Evolutionary conservation across 2,797 vertebrate genomes (phyloP).

Genomic region (Oceanodroma leucorhoa): DNA sequence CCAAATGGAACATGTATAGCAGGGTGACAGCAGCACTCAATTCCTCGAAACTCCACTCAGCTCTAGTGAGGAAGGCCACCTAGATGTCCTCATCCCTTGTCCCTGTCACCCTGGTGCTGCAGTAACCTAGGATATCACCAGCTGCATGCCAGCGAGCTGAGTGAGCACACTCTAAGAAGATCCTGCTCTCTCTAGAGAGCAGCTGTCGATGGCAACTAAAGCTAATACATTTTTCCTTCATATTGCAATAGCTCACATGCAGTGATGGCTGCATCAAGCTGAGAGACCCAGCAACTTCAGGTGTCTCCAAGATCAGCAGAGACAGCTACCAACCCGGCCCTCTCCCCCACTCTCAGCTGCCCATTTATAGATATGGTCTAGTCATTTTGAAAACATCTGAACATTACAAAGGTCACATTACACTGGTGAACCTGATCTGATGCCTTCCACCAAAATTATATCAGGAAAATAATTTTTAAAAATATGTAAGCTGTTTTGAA

Average conservation of each 20-base stretch:
- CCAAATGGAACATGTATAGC: background rate
- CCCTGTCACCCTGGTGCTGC: background rate
- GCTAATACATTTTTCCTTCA: background rate
- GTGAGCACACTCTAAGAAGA: background rate
- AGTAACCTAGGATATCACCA: background rate
- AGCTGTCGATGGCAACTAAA: background rate
- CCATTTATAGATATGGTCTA: background rate
- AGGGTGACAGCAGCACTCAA: background rate
- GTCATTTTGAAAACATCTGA: background rate
- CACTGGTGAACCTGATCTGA: background rate
- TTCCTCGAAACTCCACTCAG: background rate
- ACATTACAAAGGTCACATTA: background rate
- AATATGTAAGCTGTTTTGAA: background rate
- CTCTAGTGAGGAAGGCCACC: background rate
- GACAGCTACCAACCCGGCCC: background rate
- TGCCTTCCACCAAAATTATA: background rate
- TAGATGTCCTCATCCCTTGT: background rate
- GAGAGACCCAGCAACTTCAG: background rate
- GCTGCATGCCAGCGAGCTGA: background rate
- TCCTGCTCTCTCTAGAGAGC: background rate
- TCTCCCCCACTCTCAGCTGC: background rate
- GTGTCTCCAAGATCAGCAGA: background rate
- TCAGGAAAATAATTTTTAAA: background rate
- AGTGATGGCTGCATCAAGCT: background rate
- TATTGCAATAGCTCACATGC: background rate